Evolutionary conservation across 1,140 invertebrate species (phyloP), one percentile per base, ranked within the genome.

Genomic region (Leptinotarsa defecta): DNA sequence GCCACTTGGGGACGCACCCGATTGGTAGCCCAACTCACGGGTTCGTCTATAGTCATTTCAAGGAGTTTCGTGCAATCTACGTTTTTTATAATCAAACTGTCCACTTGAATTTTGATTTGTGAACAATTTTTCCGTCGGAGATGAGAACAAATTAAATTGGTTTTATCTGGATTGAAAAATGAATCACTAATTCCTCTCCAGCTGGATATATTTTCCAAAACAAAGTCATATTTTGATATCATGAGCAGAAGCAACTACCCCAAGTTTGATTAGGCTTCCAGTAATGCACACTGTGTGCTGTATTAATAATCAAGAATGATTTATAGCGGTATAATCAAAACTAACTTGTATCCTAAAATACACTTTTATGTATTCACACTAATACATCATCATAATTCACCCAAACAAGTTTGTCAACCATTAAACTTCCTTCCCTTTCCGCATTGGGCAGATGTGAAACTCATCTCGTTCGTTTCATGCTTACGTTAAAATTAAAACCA

Each of bases 401-500:
- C 63, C 69, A 77, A 77, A 74, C 70, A 77, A 77, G 69, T 77
- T 75, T 74, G 74, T 65, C 71, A 69, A 34, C 71, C 75, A 68
- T 67, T 52, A 57, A 48, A 68, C 68, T 74, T 74, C 63, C 76
- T 77, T 75, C 74, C 73, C 73, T 34, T 77, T 75, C 74, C 73
- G 68, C 57, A 68, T 77, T 68, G 48, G 74, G 61, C 76, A 77
- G 76, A 77, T 77, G 76, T 77, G 72, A 71, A 69, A 74, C 68
- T 73, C 68, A 71, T 68, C 61, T 57, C 61, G 57, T 27, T 57
- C 52, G 48, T 71, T 62, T 64, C 68, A 65, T 65, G 13, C 67
- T 52, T 71, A 68, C 78, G 78, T 81, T 82, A 82, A 82, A 83
- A 84, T 83, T 83, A 83, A 81, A 81, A 82, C 83, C 78, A 83